phyloP scores from a whole-genome alignment of 2,113 vertebrate genomes.

The Azemiops feae region DNA sequence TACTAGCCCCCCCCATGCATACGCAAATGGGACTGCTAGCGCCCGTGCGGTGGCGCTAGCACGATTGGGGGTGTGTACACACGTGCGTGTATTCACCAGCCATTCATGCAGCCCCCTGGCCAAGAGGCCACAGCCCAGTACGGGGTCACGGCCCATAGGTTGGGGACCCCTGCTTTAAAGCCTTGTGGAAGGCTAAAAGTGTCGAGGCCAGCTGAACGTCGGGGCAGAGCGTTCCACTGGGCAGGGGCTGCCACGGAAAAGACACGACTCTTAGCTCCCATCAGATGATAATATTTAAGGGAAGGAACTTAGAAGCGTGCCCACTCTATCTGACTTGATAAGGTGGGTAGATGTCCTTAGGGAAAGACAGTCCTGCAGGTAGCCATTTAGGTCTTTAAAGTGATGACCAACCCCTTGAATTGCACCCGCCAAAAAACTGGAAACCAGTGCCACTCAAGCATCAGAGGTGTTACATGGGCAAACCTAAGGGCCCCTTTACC shows the following conservation, averaged over 20 bases:
- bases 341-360: neutral
- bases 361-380: neutral
- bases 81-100: fast-evolving
- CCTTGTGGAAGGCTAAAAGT: neutral
- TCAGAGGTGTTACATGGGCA: neutral
- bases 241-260: neutral
- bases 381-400: neutral
- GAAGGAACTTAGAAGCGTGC: neutral
- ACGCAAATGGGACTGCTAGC: too few relatives aligned
- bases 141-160: too few relatives aligned
- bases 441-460: neutral
- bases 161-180: neutral
- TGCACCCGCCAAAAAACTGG: neutral
- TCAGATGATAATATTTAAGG: neutral
- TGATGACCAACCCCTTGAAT: neutral
- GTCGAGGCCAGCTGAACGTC: neutral
- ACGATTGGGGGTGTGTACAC: too few relatives aligned
- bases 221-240: neutral
- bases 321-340: neutral
- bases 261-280: neutral
- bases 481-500: neutral
- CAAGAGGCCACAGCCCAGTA: too few relatives aligned
- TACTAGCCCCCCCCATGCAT: too few relatives aligned
- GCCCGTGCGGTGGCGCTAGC: too few relatives aligned
- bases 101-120: too few relatives aligned